These are phyloP conservation scores for Ormyrus rosae DNA, from an alignment of 2,888 invertebrate genomes.

Conservation along the genomic window DNA sequence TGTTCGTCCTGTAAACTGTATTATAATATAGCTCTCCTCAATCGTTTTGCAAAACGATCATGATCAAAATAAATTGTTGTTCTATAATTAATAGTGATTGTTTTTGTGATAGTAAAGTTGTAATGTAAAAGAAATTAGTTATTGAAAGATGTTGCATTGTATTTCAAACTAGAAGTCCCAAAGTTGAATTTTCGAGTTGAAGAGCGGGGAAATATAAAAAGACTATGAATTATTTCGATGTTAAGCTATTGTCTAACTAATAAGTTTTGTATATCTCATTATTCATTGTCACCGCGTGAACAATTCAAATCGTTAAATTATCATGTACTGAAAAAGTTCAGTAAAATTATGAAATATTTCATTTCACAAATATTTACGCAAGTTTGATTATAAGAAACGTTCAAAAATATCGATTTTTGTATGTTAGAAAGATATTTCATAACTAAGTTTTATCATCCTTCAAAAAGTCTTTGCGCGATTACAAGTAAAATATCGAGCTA, in stretches of 20 bases:
- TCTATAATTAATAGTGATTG: neutral
- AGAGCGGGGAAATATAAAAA: neutral
- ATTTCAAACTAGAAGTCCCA: neutral
- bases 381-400: too few relatives aligned
- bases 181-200: neutral
- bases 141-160: neutral
- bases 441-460: too few relatives aligned
- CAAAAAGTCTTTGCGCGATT: too few relatives aligned
- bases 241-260: neutral
- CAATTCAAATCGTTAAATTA: too few relatives aligned
- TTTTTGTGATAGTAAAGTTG: too few relatives aligned
- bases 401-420: too few relatives aligned
- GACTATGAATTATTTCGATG: constrained; percentile 7
- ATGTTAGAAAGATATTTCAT: too few relatives aligned
- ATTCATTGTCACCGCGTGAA: neutral
- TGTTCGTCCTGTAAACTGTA: constrained; percentile 8
- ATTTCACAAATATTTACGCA: too few relatives aligned
- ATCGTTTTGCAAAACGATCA: constrained; percentile 6
- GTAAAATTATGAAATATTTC: too few relatives aligned
- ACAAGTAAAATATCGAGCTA: too few relatives aligned
- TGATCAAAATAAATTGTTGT: constrained; percentile 6
- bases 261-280: constrained; percentile 8
- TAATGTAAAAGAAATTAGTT: too few relatives aligned
- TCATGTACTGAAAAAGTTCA: too few relatives aligned
- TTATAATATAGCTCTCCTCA: constrained; percentile 8